Conservation (phyloP, 2,888 invertebrate species). For the Amphipoea lucens region DNA sequence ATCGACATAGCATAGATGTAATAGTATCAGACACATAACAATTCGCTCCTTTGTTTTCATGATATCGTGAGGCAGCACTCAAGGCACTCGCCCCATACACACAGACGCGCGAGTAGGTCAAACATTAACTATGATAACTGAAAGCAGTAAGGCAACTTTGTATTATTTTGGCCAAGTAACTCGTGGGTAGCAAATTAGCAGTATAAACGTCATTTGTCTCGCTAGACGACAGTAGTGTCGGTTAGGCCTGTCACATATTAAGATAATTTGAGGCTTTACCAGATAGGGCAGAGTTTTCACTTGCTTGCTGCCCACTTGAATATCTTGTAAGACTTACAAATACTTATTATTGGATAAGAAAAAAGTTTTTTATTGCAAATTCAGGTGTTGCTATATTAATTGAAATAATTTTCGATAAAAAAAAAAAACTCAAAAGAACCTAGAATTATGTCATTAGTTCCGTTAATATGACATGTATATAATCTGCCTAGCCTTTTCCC, state of each 20-base stretch:
- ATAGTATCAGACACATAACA: conserved; percentile 33
- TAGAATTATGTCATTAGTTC: neutral
- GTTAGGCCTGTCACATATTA: conserved; percentile 29
- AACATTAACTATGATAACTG: conserved; percentile 73
- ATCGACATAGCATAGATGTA: conserved; percentile 10
- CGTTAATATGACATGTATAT: neutral
- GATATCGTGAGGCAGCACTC: conserved; percentile 58
- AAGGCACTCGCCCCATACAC: conserved; percentile 44
- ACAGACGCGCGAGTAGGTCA: conserved; percentile 73
- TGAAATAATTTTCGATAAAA: neutral
- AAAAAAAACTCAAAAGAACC: neutral
- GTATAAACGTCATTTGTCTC: conserved; percentile 48
- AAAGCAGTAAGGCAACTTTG: conserved; percentile 67
- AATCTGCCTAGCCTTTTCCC: no score
- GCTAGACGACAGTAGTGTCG: conserved; percentile 26
- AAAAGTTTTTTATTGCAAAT: neutral
- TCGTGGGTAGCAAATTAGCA: conserved; percentile 56
- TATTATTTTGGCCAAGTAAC: conserved; percentile 66
- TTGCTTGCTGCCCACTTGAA: neutral
- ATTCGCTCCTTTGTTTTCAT: conserved; percentile 43
- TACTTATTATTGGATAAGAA: neutral
- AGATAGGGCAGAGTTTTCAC: conserved; percentile 15
- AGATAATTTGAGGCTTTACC: conserved; percentile 21
- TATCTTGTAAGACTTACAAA: neutral
- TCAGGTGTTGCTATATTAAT: neutral